A percentile compares a stretch with the other conserved stretches of the same genome.
phyloP scores from a whole-genome alignment of 2,888 invertebrate genomes.

The Campopleginae sp. region DNA sequence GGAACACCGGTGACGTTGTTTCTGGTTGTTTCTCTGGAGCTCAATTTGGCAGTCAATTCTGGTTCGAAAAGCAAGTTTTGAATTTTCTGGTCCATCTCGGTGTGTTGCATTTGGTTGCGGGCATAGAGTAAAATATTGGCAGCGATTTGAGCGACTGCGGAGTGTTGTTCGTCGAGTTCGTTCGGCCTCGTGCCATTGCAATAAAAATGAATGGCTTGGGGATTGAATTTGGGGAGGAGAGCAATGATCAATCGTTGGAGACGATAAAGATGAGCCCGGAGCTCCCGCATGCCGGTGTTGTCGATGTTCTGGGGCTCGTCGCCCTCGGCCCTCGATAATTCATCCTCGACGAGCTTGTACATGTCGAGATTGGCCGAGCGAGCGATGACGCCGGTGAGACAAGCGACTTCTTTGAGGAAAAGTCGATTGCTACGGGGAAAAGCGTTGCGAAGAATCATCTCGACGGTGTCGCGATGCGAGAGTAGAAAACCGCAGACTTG shows the following conservation, averaged over 20 bases:
- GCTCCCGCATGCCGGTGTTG: conserved; percentile 80
- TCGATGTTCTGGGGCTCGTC: conserved; percentile 75
- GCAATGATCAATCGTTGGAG: conserved; percentile 91
- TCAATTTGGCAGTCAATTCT: conserved; percentile 74
- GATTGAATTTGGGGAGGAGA: conserved; percentile 89
- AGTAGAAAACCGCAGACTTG: conserved; percentile 93
- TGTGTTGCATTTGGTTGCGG: conserved; percentile 86
- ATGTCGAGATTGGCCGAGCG: conserved; percentile 87
- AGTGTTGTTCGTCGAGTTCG: conserved; percentile 76
- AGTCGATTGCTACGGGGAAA: conserved; percentile 88
- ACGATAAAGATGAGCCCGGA: conserved; percentile 87
- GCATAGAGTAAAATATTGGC: conserved; percentile 90
- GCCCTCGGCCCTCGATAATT: conserved; percentile 73
- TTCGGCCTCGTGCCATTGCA: conserved; percentile 67
- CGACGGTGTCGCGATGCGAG: conserved; percentile 92
- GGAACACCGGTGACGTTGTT: conserved; percentile 77
- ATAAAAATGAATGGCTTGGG: conserved; percentile 74
- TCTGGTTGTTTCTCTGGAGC: conserved; percentile 74
- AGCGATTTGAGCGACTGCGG: conserved; percentile 86
- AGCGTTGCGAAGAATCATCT: conserved; percentile 90
- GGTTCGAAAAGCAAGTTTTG: conserved; percentile 81
- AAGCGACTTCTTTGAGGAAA: conserved; percentile 90
- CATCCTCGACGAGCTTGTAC: conserved; percentile 82
- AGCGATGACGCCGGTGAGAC: conserved; percentile 90
- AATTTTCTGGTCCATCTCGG: conserved; percentile 81